A percentile compares a stretch with the other conserved stretches of the same genome.
Evolutionary conservation across 1,140 invertebrate genomes (phyloP).

Genomic region (Odontomachus brunneus): DNA sequence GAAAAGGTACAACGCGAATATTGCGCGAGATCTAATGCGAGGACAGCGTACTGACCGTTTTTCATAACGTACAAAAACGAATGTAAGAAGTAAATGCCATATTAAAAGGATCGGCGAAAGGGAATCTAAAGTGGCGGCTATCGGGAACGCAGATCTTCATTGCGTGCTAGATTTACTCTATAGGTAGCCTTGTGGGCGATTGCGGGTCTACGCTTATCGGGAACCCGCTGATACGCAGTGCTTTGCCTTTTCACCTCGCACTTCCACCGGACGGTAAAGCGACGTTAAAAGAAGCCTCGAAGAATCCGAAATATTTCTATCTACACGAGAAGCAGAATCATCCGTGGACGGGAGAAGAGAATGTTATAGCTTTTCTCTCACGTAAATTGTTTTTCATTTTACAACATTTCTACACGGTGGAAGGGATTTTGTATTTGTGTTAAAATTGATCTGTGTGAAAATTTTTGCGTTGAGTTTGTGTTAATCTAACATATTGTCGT

Average conservation of each 20-base stretch:
- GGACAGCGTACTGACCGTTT: conserved; percentile 23
- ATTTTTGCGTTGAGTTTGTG: no score
- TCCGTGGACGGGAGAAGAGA: no score
- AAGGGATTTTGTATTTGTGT: no score
- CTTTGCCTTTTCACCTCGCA: conserved; percentile 64
- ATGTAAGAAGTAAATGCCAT: conserved; percentile 33
- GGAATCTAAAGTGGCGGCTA: conserved; percentile 62
- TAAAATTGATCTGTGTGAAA: no score
- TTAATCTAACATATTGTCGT: no score
- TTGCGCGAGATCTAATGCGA: neutral
- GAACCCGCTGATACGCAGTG: conserved; percentile 52
- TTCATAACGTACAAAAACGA: conserved; percentile 23
- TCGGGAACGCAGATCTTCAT: conserved; percentile 66
- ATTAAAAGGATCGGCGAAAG: conserved; percentile 60
- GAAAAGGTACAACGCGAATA: conserved; percentile 2
- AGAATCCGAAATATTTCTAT: neutral
- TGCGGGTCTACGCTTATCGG: conserved; percentile 58
- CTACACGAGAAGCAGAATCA: neutral
- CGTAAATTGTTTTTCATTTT: no score
- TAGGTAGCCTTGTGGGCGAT: conserved; percentile 47
- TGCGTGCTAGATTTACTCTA: conserved; percentile 63
- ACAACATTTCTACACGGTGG: no score
- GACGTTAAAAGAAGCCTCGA: neutral
- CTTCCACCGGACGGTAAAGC: conserved; percentile 30
- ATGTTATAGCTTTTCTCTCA: no score